A percentile compares a stretch with the other conserved stretches of the same genome.
Conservation (phyloP, 2,888 invertebrate genomes). For the Coelopa pilipes region DNA sequence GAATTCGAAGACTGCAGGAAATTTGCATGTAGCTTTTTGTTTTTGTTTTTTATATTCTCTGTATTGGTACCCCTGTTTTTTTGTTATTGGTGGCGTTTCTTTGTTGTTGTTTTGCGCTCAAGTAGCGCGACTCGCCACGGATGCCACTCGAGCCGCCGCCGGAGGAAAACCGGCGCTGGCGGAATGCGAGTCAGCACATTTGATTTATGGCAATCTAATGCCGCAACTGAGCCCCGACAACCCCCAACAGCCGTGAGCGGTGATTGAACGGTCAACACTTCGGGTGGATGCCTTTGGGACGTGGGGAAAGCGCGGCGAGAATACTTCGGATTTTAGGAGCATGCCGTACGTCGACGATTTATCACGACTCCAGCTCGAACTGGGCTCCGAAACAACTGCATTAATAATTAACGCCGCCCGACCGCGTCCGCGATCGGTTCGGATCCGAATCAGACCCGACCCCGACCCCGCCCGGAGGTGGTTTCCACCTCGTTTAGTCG, state of each 20-base stretch:
- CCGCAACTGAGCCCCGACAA: too few relatives aligned
- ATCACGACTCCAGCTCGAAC: background rate
- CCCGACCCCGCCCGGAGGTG: background rate
- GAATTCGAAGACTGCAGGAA: constrained; percentile 2
- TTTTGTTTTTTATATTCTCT: too few relatives aligned
- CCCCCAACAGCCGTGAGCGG: background rate
- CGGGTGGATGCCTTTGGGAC: background rate
- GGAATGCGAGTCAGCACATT: background rate
- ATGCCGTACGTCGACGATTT: background rate
- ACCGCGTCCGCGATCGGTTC: constrained; percentile 2
- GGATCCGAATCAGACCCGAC: too few relatives aligned
- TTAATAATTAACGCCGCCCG: constrained; percentile 25
- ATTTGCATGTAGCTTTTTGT: too few relatives aligned
- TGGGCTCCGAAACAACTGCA: constrained; percentile 20
- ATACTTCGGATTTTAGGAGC: background rate
- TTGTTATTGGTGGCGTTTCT: too few relatives aligned
- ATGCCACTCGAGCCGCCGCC: background rate
- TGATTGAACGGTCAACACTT: constrained; percentile 2
- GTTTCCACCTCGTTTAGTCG: constrained; percentile 13
- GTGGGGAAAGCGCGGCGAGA: background rate
- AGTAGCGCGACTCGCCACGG: background rate
- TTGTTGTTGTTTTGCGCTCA: background rate
- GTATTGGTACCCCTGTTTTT: too few relatives aligned
- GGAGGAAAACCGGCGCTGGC: background rate
- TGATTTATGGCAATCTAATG: background rate